These are phyloP conservation scores for Pterois miles DNA, from an alignment of 2,797 vertebrate species.

Conservation along the genomic window DNA sequence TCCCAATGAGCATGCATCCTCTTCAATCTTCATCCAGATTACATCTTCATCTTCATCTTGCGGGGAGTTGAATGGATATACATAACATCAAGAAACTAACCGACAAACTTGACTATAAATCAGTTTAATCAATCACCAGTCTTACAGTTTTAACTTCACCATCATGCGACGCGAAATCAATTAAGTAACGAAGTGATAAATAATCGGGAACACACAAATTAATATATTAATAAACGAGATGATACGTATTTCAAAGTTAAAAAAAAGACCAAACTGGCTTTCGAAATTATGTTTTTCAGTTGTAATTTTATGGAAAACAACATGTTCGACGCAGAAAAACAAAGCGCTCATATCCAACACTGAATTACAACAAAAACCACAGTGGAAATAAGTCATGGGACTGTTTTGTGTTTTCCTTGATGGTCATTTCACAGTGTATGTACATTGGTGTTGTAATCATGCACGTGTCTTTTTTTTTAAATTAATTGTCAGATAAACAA, in stretches of 20 bases:
- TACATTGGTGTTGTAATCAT: too few relatives aligned
- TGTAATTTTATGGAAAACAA: background rate
- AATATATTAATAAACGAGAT: background rate
- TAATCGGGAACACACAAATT: background rate
- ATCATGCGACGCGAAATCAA: background rate
- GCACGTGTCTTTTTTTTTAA: too few relatives aligned
- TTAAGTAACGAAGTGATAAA: background rate
- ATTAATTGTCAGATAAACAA: too few relatives aligned
- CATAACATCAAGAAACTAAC: background rate
- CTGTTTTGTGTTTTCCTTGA: too few relatives aligned
- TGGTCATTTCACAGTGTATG: too few relatives aligned
- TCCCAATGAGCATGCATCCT: too few relatives aligned
- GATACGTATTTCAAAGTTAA: too few relatives aligned
- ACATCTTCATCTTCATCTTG: background rate
- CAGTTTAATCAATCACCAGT: background rate
- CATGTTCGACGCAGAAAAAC: background rate
- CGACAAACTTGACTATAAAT: background rate
- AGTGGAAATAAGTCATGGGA: too few relatives aligned
- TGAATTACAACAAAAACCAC: too few relatives aligned
- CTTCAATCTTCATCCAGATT: background rate
- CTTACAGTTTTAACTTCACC: background rate
- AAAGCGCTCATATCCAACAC: too few relatives aligned
- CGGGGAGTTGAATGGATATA: too few relatives aligned
- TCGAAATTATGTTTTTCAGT: background rate
- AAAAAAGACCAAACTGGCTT: background rate